Percentiles rank a stretch among this genome's conserved stretches.
Conservation (phyloP, 1,140 invertebrate species). For the Bombus huntii region DNA sequence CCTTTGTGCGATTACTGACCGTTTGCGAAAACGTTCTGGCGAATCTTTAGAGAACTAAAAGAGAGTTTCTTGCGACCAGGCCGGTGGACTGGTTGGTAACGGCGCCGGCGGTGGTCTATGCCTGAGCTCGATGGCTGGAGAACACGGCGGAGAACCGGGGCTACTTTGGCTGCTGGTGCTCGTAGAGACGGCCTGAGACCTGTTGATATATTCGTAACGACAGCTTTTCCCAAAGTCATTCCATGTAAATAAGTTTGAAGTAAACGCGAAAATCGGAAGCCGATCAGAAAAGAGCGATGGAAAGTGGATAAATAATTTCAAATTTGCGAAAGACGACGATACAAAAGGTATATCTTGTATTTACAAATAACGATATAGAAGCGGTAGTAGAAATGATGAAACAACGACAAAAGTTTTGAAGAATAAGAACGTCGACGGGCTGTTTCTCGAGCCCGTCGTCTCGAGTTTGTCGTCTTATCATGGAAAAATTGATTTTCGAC, state of each 20-base stretch:
- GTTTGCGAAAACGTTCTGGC: neutral
- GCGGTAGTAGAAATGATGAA: neutral
- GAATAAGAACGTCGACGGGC: neutral
- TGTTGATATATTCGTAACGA: slow-evolving; percentile 10
- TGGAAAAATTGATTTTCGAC: neutral
- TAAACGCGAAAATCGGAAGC: neutral
- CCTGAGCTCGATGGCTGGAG: slow-evolving; percentile 77
- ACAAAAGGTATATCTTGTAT: too few relatives aligned
- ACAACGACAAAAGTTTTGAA: neutral
- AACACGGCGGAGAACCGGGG: slow-evolving; percentile 73
- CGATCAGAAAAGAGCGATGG: neutral
- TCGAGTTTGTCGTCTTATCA: neutral
- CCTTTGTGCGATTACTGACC: slow-evolving; percentile 43
- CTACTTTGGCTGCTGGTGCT: slow-evolving; percentile 78
- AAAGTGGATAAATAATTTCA: neutral
- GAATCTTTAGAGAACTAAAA: slow-evolving; percentile 67
- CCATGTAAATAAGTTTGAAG: neutral
- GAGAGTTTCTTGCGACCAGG: slow-evolving; percentile 79
- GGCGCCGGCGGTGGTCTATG: slow-evolving; percentile 73
- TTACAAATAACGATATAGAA: neutral
- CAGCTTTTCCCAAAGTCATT: neutral
- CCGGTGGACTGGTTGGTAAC: slow-evolving; percentile 71
- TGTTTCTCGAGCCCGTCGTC: too few relatives aligned
- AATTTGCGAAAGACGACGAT: too few relatives aligned
- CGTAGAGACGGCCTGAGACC: slow-evolving; percentile 68